These are phyloP conservation scores for Bucorvus abyssinicus DNA, from an alignment of 2,797 vertebrate species.

Conservation along the genomic window DNA sequence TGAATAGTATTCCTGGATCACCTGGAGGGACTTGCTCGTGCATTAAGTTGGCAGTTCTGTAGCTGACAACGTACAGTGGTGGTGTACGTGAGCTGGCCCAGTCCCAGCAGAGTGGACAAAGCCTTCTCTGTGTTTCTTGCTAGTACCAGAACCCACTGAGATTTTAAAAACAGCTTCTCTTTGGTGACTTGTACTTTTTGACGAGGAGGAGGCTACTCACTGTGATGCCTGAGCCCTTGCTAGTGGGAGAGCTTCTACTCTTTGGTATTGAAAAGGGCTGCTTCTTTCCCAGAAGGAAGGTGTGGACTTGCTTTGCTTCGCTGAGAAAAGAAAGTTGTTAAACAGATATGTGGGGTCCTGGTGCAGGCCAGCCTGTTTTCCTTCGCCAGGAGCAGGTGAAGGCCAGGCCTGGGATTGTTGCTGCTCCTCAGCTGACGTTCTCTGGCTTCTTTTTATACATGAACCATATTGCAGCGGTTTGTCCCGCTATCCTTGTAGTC, in stretches of 20 bases:
- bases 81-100: fast-evolving
- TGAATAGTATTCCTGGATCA: background rate
- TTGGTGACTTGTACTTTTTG: background rate
- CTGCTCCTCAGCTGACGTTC: background rate
- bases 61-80: background rate
- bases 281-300: background rate
- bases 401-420: fast-evolving
- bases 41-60: fast-evolving
- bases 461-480: fast-evolving
- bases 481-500: fast-evolving
- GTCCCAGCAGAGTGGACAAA: background rate
- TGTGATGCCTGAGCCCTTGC: background rate
- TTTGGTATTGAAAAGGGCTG: background rate
- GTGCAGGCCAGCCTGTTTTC: fast-evolving
- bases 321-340: background rate
- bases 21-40: background rate
- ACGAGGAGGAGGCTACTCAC: fast-evolving
- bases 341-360: fast-evolving
- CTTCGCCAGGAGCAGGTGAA: fast-evolving
- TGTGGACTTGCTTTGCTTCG: background rate
- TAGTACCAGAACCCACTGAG: background rate
- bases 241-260: background rate
- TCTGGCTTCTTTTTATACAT: fast-evolving
- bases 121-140: background rate
- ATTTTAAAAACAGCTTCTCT: background rate